Evolutionary conservation across 2,113 vertebrate species (phyloP).

Genomic region (Sylvilagus bachmani): DNA sequence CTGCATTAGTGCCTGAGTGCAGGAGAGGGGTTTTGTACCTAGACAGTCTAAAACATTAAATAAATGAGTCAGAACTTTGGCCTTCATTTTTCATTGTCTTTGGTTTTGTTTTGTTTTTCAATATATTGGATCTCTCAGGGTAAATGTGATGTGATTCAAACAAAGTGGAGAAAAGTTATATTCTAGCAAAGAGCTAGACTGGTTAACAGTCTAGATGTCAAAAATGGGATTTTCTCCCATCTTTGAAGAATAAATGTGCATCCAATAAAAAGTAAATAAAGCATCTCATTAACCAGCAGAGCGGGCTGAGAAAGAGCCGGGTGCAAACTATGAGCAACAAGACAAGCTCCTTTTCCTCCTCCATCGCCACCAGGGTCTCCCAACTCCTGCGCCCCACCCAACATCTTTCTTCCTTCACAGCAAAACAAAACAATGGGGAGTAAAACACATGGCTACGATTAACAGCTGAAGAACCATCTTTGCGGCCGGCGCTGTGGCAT

Average conservation of each 20-base stretch:
- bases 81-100: slow-evolving; percentile 14
- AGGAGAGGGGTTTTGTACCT: background rate
- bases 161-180: background rate
- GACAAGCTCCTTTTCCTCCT: background rate
- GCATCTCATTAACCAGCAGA: background rate
- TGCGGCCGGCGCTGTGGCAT: too few species aligned
- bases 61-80: slow-evolving; percentile 1
- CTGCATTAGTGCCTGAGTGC: background rate
- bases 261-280: background rate
- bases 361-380: background rate
- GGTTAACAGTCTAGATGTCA: background rate
- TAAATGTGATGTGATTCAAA: slow-evolving; percentile 47
- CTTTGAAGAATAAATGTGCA: slow-evolving; percentile 42
- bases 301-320: slow-evolving; percentile 1
- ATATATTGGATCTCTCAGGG: background rate
- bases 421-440: background rate
- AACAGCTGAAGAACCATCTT: background rate
- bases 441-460: background rate
- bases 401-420: background rate
- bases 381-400: too few species aligned
- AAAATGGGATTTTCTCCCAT: background rate
- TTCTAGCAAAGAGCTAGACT: background rate
- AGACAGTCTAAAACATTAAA: background rate
- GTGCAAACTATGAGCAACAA: background rate
- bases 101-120: background rate